Base-by-base conservation (phyloP, 2,797 vertebrate species). In the Eulemur albifrons region DNA sequence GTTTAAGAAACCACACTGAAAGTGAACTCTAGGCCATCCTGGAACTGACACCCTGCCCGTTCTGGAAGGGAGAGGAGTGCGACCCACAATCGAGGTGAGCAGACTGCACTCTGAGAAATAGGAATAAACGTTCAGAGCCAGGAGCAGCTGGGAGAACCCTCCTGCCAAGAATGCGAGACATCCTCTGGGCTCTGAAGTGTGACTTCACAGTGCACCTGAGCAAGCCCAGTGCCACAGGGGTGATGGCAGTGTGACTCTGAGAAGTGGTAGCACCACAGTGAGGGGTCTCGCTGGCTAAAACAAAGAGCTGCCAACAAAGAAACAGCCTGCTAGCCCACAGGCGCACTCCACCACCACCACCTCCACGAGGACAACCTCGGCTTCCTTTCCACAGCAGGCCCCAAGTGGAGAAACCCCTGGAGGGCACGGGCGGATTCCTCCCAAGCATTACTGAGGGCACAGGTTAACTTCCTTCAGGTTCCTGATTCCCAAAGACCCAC, bases 281-380 rank as follows among this genome's bases (percentile, higher is more conserved):
- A 52, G 20, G 43, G 70, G 45, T 32, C 35, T 86, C 61, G 13
- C 43, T 35, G 82, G 72, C 40, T 85, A 65, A 63, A 90, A 40
- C 88, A 86, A 75, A 63, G 59, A 70, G 52, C 57, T n/a, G 45
- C 54, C 83, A n/a, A 83, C 57, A 88, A 82, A 88, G 88, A 59
- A 45, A 79, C 18, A 77, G 83, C 45, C 45, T 18, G 9, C 9
- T 0, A 54, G 73, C 43, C 57, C 43, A 69, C 17, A 43, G 82
- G 65, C n/a, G 20, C n/a, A 32, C 10, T 18, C 15, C 3, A 43
- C 43, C 32, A 5, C 35, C 9, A 2, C 7, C 54, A 4, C 20
- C 40, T 12, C 23, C 69, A 27, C 0, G 20, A 0, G 8, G 0
- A 20, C 15, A 38, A 3, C 4, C 23, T 45, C 48, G 13, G 32